A percentile compares a stretch with the other conserved stretches of the same genome.
Evolutionary conservation across 2,888 invertebrate genomes (phyloP).

Genomic region (Xanthia icteritia): DNA sequence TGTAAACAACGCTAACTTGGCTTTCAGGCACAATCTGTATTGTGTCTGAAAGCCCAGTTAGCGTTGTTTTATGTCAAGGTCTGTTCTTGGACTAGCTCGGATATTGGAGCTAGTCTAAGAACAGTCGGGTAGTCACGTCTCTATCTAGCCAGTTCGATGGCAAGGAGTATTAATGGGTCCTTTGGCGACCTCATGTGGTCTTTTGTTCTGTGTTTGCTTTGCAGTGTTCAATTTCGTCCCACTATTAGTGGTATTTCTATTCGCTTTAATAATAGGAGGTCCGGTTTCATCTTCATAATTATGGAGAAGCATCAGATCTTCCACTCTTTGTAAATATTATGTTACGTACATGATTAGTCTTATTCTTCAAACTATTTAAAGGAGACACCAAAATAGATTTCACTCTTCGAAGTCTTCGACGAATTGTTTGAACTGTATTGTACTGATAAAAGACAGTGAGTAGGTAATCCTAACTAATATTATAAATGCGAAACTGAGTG

Average conservation of each 20-base stretch:
- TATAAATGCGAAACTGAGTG: no score
- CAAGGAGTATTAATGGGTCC: slow-evolving; percentile 26
- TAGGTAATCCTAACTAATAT: background rate
- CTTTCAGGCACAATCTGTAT: background rate
- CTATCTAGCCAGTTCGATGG: slow-evolving; percentile 19
- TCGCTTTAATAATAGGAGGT: background rate
- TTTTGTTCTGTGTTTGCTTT: slow-evolving; percentile 2
- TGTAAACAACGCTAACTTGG: slow-evolving; percentile 21
- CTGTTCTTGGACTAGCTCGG: no score
- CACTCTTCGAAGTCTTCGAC: background rate
- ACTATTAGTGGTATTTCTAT: slow-evolving; percentile 1
- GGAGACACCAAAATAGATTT: background rate
- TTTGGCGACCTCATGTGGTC: background rate
- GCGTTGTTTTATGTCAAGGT: no score
- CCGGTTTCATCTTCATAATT: background rate
- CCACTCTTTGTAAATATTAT: background rate
- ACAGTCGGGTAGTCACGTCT: background rate
- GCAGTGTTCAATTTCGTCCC: slow-evolving; percentile 5
- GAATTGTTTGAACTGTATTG: background rate
- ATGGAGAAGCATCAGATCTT: background rate
- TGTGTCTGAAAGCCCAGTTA: no score
- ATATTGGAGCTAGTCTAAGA: background rate
- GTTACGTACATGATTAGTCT: background rate
- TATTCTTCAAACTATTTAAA: slow-evolving; percentile 1
- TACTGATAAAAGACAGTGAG: background rate